Conservation (phyloP, 2,797 vertebrate species). For the Perodicticus potto region DNA sequence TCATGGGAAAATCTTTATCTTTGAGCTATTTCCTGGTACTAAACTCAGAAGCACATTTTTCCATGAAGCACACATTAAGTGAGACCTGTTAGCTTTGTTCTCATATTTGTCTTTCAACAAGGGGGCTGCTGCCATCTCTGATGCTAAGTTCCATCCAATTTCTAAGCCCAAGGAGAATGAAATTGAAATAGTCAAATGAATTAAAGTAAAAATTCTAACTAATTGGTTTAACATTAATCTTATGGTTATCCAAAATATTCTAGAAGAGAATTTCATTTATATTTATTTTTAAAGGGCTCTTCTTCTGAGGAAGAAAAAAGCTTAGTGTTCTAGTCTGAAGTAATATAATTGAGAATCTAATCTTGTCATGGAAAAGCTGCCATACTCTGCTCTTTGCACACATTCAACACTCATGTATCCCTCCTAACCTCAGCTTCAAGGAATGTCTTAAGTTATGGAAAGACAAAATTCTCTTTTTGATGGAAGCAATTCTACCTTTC, state of each 20-base stretch:
- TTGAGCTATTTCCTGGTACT: background rate
- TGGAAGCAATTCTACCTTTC: background rate
- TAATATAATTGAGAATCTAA: background rate
- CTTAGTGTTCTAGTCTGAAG: background rate
- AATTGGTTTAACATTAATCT: background rate
- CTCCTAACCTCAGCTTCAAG: background rate
- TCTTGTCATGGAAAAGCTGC: background rate
- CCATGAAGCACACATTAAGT: background rate
- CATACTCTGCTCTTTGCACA: background rate
- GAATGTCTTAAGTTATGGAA: background rate
- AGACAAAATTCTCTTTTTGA: conserved; percentile 21
- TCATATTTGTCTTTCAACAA: background rate
- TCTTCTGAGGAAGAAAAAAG: background rate
- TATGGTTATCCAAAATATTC: background rate
- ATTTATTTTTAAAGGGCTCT: background rate
- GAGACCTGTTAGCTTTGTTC: background rate
- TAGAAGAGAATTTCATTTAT: background rate
- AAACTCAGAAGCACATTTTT: background rate
- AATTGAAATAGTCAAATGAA: conserved; percentile 39
- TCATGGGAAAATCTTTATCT: conserved; percentile 54
- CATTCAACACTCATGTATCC: background rate
- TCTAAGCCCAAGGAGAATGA: conserved; percentile 29
- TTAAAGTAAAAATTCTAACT: background rate
- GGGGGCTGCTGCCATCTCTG: background rate
- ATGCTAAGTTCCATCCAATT: background rate